A percentile compares a stretch with the other conserved stretches of the same genome.
These are phyloP conservation scores for Danio aesculapii DNA, from an alignment of 2,797 vertebrate species.

Conservation along the genomic window DNA sequence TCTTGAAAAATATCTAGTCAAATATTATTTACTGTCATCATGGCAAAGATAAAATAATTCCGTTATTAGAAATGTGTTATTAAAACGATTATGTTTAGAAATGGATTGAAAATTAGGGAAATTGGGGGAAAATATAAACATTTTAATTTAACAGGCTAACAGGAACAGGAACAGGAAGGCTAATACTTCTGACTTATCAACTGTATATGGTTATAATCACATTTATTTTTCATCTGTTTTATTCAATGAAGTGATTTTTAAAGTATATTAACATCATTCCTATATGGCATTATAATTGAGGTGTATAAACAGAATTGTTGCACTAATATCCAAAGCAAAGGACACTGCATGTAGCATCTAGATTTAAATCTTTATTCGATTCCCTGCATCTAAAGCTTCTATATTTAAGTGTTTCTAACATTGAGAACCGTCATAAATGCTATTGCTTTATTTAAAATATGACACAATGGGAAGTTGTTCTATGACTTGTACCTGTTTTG, in stretches of 20 bases:
- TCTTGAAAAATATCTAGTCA: too few species aligned
- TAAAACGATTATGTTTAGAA: too few species aligned
- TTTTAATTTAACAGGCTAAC: too few species aligned
- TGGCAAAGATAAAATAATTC: too few species aligned
- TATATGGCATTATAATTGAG: not conserved
- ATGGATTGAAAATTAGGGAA: too few species aligned
- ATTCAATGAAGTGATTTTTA: not conserved
- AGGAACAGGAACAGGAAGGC: too few species aligned
- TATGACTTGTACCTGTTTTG: constrained; percentile 8
- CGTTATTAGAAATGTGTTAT: too few species aligned
- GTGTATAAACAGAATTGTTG: not conserved
- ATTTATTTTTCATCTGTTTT: not conserved
- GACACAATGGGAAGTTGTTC: not conserved
- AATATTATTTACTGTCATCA: too few species aligned
- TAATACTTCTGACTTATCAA: too few species aligned
- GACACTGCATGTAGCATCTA: not conserved
- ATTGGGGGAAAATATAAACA: too few species aligned
- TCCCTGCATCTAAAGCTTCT: not conserved
- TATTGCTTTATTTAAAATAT: not conserved
- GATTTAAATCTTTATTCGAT: not conserved
- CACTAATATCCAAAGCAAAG: not conserved
- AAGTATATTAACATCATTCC: too few species aligned
- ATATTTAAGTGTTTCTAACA: not conserved
- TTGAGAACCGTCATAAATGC: not conserved
- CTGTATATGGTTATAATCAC: not conserved